phyloP scores from a whole-genome alignment of 1,140 invertebrate genomes.

The Megathymus violae region DNA sequence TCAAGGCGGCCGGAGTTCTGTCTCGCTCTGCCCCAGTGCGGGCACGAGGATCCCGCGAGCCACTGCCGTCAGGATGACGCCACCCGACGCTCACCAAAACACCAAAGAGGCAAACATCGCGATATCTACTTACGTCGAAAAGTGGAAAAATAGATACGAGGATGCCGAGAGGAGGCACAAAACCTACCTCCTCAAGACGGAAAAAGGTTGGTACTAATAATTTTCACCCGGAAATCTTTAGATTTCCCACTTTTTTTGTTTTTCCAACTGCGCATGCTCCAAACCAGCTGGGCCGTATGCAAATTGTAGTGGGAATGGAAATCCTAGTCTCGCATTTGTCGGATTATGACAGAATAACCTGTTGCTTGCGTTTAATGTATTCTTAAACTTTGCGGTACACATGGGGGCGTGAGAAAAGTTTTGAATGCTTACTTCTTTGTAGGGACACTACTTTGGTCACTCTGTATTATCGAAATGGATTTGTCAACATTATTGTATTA shows the following conservation, averaged over 20 bases:
- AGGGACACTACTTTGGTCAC: too few relatives aligned
- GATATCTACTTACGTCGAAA: constrained; percentile 78
- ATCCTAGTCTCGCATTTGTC: constrained; percentile 77
- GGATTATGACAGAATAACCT: constrained; percentile 78
- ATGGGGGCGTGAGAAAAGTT: constrained; percentile 34
- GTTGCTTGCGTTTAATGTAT: constrained; percentile 75
- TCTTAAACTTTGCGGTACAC: constrained; percentile 53
- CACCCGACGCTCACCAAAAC: constrained; percentile 74
- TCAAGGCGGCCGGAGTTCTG: constrained; percentile 72
- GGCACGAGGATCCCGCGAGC: constrained; percentile 73
- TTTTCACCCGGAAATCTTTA: constrained; percentile 50
- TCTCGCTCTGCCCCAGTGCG: constrained; percentile 76
- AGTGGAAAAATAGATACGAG: constrained; percentile 88
- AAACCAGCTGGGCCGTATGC: constrained; percentile 59
- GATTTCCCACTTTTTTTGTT: constrained; percentile 54
- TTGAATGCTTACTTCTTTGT: constrained; percentile 6
- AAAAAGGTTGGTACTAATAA: constrained; percentile 85
- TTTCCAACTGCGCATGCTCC: constrained; percentile 65
- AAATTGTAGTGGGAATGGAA: constrained; percentile 70
- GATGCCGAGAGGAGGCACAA: constrained; percentile 88
- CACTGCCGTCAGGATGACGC: constrained; percentile 77
- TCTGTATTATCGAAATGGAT: background rate
- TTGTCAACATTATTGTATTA: background rate
- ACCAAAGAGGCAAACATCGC: constrained; percentile 74
- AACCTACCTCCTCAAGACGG: constrained; percentile 85